Evolutionary conservation across 2,113 vertebrate genomes (phyloP), one percentile per base, ranked within the genome.

Genomic region (Tinamus guttatus): DNA sequence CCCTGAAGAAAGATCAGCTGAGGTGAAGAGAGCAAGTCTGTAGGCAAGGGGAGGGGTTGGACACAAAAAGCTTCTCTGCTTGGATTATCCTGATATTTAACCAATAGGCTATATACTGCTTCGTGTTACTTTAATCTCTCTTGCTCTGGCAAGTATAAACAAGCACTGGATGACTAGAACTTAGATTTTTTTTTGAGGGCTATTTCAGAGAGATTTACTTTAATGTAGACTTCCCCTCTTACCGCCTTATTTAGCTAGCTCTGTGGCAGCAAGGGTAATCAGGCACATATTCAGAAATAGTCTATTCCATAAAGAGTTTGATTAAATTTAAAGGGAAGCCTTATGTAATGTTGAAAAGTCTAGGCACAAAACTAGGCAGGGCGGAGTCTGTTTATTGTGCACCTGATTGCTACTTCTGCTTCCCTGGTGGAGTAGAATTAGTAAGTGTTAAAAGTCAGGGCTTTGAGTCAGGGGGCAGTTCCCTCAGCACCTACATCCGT

Each of bases 11-110:
- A 67, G 52, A 56, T 75, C 52, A 68, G n/a, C 51, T 85, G 52
- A 91, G 87, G 62, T 91, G 11, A 94, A 91, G 86, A 19, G 78
- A 77, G 12, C 73, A 58, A 85, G 49, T 69, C 81, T 91, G 87
- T 14, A 13, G 43, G 36, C 76, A 70, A 51, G 60, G 36, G 73
- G 36, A 74, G 73, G 91, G 77, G 56, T 90, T 92, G 70, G 64
- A 54, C 63, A 59, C 3, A 0, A 11, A 30, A 4, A 58, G 47
- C 54, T 87, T 76, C 36, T 69, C 25, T 94, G 34, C 65, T 74
- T 36, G 40, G 67, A 58, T 96, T 90, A 95, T 67, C 67, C 22
- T 73, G 28, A 17, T 73, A 27, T 12, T 82, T 80, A 82, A 71
- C 16, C 67, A 54, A 38, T 24, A 69, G 82, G 17, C 82, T 80